Evolutionary conservation across 2,113 vertebrate species (phyloP).

Genomic region (Peromyscus leucopus): DNA sequence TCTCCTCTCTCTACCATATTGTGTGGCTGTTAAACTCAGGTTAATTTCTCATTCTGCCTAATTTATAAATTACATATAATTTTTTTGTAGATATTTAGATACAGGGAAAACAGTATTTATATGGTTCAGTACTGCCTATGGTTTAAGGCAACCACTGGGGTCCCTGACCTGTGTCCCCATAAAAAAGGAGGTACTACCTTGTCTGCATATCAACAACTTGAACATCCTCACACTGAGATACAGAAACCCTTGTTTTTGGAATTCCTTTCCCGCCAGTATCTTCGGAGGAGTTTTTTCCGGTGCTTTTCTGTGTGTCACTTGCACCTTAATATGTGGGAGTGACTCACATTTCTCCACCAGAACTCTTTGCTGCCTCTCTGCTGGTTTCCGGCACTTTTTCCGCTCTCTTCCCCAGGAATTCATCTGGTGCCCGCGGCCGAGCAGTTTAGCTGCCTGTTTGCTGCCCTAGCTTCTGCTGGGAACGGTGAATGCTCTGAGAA

Average conservation of each 20-base stretch:
- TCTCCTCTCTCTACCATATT: background rate
- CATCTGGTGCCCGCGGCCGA: background rate
- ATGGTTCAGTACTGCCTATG: background rate
- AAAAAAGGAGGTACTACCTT: background rate
- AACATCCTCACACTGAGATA: background rate
- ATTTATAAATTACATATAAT: background rate
- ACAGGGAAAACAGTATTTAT: background rate
- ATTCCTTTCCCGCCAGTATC: background rate
- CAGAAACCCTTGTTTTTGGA: background rate
- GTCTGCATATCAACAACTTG: background rate
- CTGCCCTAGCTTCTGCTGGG: conserved; percentile 15
- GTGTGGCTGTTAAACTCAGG: background rate
- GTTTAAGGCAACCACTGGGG: background rate
- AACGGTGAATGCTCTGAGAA: background rate
- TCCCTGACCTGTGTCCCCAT: background rate
- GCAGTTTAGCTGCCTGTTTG: background rate
- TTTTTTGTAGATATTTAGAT: background rate
- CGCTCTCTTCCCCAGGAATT: background rate
- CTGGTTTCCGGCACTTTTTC: background rate
- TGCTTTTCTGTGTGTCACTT: background rate
- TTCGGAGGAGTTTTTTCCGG: background rate
- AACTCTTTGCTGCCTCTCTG: background rate
- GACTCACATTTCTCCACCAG: too few species aligned
- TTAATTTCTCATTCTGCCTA: background rate
- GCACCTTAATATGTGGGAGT: background rate